Base-by-base conservation (phyloP, 2,888 invertebrate genomes). In the Eupithecia exiguata region DNA sequence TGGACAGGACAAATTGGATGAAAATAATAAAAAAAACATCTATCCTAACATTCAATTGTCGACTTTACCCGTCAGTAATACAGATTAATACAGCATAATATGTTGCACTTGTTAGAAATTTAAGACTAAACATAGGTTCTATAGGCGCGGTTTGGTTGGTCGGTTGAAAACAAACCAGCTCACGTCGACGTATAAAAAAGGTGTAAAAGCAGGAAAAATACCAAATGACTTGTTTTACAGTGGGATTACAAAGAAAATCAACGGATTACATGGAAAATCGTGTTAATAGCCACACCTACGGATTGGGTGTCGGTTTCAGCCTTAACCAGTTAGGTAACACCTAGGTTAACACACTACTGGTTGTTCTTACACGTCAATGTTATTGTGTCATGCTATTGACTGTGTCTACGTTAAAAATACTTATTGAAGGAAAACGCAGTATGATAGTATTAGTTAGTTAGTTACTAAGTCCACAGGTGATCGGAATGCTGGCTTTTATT, bases 261-360 rank as follows among this genome's bases (percentile, higher is more conserved):
- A 58, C 2, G 76, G 76, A 73, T 76, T 76, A 76, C 76, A 67
- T 3, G 76, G 61, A 69, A 69, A 79, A 79, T 77, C 80, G 78
- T 79, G 78, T 80, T 78, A 81, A 79, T 21, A 72, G 80, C 81
- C 81, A 81, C 81, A 80, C 80, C 81, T 81, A 68, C 75, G 49
- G 74, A 70, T 77, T 58, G 70, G 71, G 65, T 75, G 69, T 72
- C 62, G 67, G 21, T 69, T 36, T 66, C 40, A 2, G 66, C 40
- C 3, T 40, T 43, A 43, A 66, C 66, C 16, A 25, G 66, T 43
- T 66, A 66, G 66, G 40, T 43, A 21, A 66, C 66, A 66, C 66
- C 65, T 65, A 38, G 36, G 12, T n/a, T 65, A 18, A 65, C 63
- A 65, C n/a, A 36, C 1, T 65, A 35, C 25, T 30, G 49, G 49